These are phyloP conservation scores for Myripristis murdjan DNA, from an alignment of 2,797 vertebrate genomes.

Conservation along the genomic window DNA sequence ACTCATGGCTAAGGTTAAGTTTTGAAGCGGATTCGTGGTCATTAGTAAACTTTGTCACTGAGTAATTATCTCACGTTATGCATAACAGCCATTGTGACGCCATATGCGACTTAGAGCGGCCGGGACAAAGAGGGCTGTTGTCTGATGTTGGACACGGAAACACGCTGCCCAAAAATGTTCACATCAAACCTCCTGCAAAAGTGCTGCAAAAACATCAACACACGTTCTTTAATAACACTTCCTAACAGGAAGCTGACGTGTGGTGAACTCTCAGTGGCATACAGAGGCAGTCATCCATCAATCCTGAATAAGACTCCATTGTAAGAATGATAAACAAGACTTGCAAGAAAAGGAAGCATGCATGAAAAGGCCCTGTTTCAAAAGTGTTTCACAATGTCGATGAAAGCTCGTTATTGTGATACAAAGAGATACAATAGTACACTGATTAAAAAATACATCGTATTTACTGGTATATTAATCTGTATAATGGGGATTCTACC, in stretches of 20 bases:
- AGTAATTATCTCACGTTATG: constrained; percentile 5
- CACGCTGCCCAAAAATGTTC: neutral
- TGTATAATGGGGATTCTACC: neutral
- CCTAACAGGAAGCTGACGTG: neutral
- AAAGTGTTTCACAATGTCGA: neutral
- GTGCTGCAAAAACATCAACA: neutral
- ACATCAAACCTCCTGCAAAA: neutral
- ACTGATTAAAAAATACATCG: no score
- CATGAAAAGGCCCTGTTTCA: neutral
- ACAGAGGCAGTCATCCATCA: constrained; percentile 6
- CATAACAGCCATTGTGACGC: neutral
- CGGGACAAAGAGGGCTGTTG: constrained; percentile 4
- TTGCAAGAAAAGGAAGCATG: neutral
- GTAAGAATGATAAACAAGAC: neutral
- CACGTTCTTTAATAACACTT: neutral
- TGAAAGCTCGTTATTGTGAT: neutral
- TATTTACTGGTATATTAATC: no score
- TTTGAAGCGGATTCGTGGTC: constrained; percentile 1
- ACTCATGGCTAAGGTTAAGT: neutral
- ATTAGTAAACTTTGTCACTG: constrained; percentile 15
- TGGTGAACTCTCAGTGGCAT: constrained; percentile 7
- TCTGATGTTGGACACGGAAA: neutral
- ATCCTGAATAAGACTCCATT: constrained; percentile 1
- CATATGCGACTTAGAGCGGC: neutral
- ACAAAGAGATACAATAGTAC: no score